Conservation (phyloP, 92 coral and sea anemone genomes). For the Epizoanthus ramosus region DNA sequence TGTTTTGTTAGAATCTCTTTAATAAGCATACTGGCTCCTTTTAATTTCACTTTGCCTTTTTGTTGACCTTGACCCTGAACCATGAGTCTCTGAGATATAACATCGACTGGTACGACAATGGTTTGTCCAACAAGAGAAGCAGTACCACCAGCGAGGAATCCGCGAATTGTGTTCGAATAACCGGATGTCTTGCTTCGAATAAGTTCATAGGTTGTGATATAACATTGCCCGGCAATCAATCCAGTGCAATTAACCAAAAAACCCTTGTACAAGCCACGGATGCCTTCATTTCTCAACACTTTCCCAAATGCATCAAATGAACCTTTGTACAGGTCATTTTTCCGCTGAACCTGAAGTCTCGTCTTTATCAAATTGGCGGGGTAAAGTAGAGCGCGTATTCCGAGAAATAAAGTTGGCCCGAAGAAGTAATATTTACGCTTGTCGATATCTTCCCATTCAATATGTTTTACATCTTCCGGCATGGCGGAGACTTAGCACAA, state of each 20-base stretch:
- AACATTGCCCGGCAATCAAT: constrained; percentile 90
- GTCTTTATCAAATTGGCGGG: constrained; percentile 95
- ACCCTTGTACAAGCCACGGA: constrained; percentile 98
- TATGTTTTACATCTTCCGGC: constrained; percentile 93
- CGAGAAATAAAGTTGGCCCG: constrained; percentile 91
- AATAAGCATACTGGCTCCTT: constrained; percentile 71
- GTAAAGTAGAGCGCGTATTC: constrained; percentile 85
- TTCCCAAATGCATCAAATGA: constrained; percentile 89
- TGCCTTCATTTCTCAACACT: constrained; percentile 80
- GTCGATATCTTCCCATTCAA: constrained; percentile 98
- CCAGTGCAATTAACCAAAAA: constrained; percentile 85
- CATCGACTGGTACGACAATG: constrained; percentile 91
- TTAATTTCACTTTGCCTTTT: constrained; percentile 57
- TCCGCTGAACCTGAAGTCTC: constrained; percentile 94
- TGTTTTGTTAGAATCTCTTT: constrained; percentile 60
- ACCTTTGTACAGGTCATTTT: constrained; percentile 88
- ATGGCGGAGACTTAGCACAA: constrained; percentile 36
- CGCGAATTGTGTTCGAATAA: constrained; percentile 80
- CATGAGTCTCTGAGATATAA: constrained; percentile 92
- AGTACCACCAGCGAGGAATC: constrained; percentile 91
- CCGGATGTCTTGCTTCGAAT: constrained; percentile 75
- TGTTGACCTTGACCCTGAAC: constrained; percentile 87
- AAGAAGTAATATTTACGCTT: constrained; percentile 88
- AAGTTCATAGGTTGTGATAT: constrained; percentile 93
- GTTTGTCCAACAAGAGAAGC: constrained; percentile 95